Evolutionary conservation across 1,140 invertebrate genomes (phyloP).

Genomic region (Sitophilus oryzae): DNA sequence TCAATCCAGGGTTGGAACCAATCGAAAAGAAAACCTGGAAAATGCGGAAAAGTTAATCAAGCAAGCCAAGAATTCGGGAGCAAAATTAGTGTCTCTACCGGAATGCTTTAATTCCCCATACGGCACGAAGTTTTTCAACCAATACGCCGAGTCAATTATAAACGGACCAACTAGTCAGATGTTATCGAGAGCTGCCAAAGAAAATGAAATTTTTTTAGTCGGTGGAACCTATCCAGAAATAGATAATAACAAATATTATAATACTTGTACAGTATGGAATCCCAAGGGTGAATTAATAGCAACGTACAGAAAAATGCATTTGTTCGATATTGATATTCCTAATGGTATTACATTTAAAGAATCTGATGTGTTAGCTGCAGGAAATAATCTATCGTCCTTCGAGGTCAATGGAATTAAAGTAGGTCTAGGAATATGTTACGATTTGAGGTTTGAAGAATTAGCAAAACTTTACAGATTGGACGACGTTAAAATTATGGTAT

Average conservation of each 20-base stretch:
- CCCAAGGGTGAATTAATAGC: constrained; percentile 69
- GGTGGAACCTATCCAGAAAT: constrained; percentile 87
- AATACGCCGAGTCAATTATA: constrained; percentile 83
- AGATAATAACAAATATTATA: constrained; percentile 66
- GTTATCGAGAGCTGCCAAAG: constrained; percentile 68
- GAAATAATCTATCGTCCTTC: constrained; percentile 70
- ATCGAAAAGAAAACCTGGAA: constrained; percentile 71
- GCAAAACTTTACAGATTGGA: constrained; percentile 69
- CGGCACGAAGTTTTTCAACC: constrained; percentile 78
- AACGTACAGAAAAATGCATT: constrained; percentile 79
- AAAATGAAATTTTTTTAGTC: constrained; percentile 74
- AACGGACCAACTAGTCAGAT: constrained; percentile 63
- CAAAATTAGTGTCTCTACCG: constrained; percentile 74
- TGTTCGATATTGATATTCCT: constrained; percentile 94
- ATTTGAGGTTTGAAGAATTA: constrained; percentile 87
- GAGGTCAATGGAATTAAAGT: constrained; percentile 73
- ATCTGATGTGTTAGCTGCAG: constrained; percentile 75
- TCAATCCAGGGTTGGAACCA: constrained; percentile 68
- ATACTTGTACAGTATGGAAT: constrained; percentile 87
- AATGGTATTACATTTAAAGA: constrained; percentile 91
- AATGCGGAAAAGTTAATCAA: constrained; percentile 67
- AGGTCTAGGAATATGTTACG: constrained; percentile 95
- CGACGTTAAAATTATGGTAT: constrained; percentile 36
- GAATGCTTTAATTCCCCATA: constrained; percentile 96
- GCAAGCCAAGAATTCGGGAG: constrained; percentile 66